Evolutionary conservation across 2,113 vertebrate species (phyloP).

Genomic region (Notarius lentiginosus): DNA sequence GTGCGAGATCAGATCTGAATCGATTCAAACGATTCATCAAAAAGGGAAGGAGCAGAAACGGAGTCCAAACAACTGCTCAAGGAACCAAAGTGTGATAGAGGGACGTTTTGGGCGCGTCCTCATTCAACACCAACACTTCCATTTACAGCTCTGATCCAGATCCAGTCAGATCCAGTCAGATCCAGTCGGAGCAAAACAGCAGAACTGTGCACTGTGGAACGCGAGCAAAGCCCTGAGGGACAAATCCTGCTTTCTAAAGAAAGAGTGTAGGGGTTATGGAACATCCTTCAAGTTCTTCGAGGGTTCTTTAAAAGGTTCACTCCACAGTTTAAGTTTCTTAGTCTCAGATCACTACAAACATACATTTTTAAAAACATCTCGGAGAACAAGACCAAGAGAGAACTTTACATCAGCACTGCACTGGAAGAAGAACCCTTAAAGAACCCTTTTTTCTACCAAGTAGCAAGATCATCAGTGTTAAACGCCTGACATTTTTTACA

Average conservation of each 20-base stretch:
- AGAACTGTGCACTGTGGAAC: not conserved
- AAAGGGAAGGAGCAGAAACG: not conserved
- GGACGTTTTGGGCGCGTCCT: not conserved
- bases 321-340: not conserved
- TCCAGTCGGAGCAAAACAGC: not conserved
- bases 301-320: not conserved
- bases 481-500: not conserved
- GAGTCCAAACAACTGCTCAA: not conserved
- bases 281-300: not conserved
- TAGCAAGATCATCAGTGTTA: not conserved
- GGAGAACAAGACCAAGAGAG: not conserved
- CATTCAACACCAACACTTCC: not conserved
- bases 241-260: not conserved
- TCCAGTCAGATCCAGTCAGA: not conserved
- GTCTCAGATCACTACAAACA: not conserved
- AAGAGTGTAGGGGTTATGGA: not conserved
- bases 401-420: not conserved
- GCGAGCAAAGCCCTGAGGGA: not conserved
- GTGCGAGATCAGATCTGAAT: not conserved
- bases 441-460: not conserved
- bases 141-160: not conserved
- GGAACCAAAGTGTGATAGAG: not conserved
- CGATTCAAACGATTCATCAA: not conserved
- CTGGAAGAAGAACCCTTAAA: not conserved
- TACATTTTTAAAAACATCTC: not conserved